These are phyloP conservation scores for Adelges cooleyi DNA, from an alignment of 1,140 invertebrate species.

Conservation along the genomic window DNA sequence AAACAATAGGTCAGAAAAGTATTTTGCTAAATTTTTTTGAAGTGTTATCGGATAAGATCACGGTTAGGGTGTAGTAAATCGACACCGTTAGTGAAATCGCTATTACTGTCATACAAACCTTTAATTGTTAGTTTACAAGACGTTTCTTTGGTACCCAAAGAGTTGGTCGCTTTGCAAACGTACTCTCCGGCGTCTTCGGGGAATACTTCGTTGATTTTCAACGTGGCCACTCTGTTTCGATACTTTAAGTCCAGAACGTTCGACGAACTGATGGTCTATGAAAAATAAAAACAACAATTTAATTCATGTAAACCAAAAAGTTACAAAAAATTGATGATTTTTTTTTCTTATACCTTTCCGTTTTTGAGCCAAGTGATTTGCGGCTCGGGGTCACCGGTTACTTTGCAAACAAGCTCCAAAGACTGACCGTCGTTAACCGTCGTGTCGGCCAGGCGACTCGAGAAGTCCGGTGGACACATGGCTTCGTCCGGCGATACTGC, in stretches of 20 bases:
- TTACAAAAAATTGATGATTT: no score
- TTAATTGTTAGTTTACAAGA: constrained; percentile 70
- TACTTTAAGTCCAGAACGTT: constrained; percentile 85
- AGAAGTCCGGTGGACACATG: constrained; percentile 76
- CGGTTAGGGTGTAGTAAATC: no score
- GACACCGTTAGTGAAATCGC: no score
- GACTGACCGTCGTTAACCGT: constrained; percentile 70
- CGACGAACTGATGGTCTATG: constrained; percentile 53
- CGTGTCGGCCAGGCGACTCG: constrained; percentile 53
- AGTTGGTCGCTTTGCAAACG: constrained; percentile 79
- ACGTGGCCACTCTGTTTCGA: constrained; percentile 69
- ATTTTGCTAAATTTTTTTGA: no score
- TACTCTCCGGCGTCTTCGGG: constrained; percentile 88
- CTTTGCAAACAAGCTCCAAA: constrained; percentile 61
- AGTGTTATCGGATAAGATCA: no score
- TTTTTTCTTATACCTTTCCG: constrained; percentile 45
- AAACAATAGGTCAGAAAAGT: no score
- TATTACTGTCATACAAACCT: constrained; percentile 51
- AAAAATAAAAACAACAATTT: constrained; percentile 31
- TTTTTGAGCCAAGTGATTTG: constrained; percentile 77
- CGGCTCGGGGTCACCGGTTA: constrained; percentile 83
- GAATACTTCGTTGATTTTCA: constrained; percentile 82
- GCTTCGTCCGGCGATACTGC: constrained; percentile 72
- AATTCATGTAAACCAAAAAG: no score
- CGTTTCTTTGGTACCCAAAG: constrained; percentile 68